A percentile compares a stretch with the other conserved stretches of the same genome.
phyloP scores from a whole-genome alignment of 2,797 vertebrate genomes.

The Cryptoprocta ferox region DNA sequence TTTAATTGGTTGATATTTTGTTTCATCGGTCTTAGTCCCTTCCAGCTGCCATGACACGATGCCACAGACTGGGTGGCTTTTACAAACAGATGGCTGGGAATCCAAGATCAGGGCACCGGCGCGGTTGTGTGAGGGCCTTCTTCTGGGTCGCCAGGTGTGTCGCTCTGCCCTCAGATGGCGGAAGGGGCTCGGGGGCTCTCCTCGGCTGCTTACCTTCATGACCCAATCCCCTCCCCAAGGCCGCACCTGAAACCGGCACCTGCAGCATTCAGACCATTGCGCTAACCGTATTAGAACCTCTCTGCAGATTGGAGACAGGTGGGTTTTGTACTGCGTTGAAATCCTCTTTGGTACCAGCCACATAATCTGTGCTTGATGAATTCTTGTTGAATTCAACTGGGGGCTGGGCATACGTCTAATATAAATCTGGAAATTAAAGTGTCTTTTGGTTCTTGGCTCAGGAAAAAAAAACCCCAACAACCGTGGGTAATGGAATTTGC shows the following conservation, averaged over 20 bases:
- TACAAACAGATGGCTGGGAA: not conserved
- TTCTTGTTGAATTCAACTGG: constrained; percentile 44
- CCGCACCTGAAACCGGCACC: not conserved
- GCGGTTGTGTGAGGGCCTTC: not conserved
- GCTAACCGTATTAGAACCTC: not conserved
- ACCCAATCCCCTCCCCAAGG: not conserved
- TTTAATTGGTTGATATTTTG: constrained; percentile 5
- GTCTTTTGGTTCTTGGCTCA: constrained; percentile 61
- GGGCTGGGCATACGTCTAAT: not conserved
- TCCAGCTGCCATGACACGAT: not conserved
- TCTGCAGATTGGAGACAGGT: not conserved
- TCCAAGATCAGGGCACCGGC: not conserved
- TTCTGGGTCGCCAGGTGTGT: not conserved
- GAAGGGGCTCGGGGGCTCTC: not conserved
- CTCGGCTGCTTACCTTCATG: not conserved
- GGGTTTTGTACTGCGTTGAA: constrained; percentile 16
- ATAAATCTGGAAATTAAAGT: constrained; percentile 53
- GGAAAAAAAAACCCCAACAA: not conserved
- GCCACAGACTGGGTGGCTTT: not conserved
- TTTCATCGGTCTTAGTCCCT: not conserved
- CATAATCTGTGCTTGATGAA: not conserved
- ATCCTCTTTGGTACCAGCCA: not conserved
- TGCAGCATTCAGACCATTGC: not conserved
- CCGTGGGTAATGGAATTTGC: constrained; percentile 59
- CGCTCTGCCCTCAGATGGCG: not conserved